Evolutionary conservation across 2,888 invertebrate species (phyloP).

Genomic region (Nomada lathburiana): DNA sequence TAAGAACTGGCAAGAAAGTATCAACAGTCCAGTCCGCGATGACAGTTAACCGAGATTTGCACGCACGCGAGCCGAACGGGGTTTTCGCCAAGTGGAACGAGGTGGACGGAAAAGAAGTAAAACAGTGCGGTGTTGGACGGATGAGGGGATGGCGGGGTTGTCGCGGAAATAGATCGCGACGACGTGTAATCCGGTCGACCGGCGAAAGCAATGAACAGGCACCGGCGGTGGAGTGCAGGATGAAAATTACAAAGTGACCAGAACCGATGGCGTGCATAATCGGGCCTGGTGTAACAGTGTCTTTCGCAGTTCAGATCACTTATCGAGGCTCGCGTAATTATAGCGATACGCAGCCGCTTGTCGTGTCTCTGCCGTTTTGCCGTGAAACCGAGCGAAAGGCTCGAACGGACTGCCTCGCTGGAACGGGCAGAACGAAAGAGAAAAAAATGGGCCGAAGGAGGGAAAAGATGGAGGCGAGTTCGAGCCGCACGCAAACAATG

Average conservation of each 20-base stretch:
- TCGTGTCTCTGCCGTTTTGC: slow-evolving; percentile 58
- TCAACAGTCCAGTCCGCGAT: not conserved
- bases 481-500: slow-evolving; percentile 54
- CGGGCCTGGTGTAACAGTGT: slow-evolving; percentile 49
- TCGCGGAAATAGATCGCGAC: slow-evolving; percentile 43
- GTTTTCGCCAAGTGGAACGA: not conserved
- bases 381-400: slow-evolving; percentile 65
- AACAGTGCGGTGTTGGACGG: too few relatives aligned
- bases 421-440: slow-evolving; percentile 41
- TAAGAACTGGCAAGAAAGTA: too few relatives aligned
- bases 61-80: slow-evolving; percentile 18
- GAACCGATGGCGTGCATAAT: slow-evolving; percentile 70
- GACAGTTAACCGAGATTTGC: slow-evolving; percentile 1
- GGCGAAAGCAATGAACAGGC: slow-evolving; percentile 60
- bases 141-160: too few relatives aligned
- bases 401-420: slow-evolving; percentile 49
- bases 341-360: slow-evolving; percentile 61
- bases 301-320: slow-evolving; percentile 70
- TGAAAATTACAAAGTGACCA: slow-evolving; percentile 68
- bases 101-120: not conserved
- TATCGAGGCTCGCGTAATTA: slow-evolving; percentile 69
- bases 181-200: slow-evolving; percentile 52
- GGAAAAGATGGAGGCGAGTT: slow-evolving; percentile 37
- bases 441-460: slow-evolving; percentile 15
- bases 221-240: slow-evolving; percentile 19